A percentile compares a stretch with the other conserved stretches of the same genome.
phyloP scores from a whole-genome alignment of 2,888 invertebrate species.

The Labia minor region DNA sequence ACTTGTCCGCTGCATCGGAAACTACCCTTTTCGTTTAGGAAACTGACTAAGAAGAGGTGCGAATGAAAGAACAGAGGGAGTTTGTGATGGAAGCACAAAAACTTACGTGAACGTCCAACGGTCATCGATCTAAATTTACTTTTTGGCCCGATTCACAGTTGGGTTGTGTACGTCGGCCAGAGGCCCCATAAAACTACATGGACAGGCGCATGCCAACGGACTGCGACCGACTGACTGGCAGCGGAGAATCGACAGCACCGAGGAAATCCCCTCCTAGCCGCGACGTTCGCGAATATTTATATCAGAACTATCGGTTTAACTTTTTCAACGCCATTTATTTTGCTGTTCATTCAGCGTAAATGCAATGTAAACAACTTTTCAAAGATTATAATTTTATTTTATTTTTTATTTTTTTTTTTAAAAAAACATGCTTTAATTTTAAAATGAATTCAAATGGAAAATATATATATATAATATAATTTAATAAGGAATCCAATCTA shows the following conservation, averaged over 20 bases:
- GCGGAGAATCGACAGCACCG: neutral
- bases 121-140: constrained; percentile 6
- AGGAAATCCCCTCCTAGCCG: neutral
- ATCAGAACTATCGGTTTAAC: neutral
- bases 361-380: no score
- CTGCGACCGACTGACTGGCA: neutral
- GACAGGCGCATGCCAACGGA: neutral
- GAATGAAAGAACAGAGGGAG: no score
- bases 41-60: no score
- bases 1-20: no score
- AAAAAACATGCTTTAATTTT: no score
- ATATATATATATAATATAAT: no score
- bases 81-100: neutral
- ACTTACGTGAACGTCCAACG: constrained; percentile 5
- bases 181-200: neutral
- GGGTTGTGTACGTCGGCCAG: neutral
- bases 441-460: no score
- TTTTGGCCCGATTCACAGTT: neutral
- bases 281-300: neutral
- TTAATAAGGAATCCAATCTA: no score
- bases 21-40: no score
- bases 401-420: no score
- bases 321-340: neutral
- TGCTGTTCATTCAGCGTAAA: no score
- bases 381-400: no score